These are phyloP conservation scores for Danio choprae DNA, from an alignment of 2,797 vertebrate species.

Conservation along the genomic window DNA sequence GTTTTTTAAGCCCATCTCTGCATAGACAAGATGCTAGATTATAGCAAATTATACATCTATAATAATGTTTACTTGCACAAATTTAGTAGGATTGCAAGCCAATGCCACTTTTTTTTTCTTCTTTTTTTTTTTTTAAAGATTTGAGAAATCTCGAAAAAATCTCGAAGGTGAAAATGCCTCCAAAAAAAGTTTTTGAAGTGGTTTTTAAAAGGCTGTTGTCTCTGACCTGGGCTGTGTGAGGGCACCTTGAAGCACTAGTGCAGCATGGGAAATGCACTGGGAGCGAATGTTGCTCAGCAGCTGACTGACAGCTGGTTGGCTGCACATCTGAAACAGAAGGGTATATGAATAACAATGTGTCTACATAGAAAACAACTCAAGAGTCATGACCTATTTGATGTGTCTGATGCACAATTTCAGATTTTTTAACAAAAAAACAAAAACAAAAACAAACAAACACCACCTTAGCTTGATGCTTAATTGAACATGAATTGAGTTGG, in stretches of 20 bases:
- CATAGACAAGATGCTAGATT: not conserved
- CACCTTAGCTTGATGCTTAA: no score
- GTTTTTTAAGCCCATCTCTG: not conserved
- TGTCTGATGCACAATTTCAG: not conserved
- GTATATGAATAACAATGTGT: conserved; percentile 26
- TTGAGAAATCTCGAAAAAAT: not conserved
- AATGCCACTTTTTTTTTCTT: not conserved
- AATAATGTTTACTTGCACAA: not conserved
- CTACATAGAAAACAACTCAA: not conserved
- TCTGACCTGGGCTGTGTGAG: conserved; percentile 94
- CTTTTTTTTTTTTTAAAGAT: not conserved
- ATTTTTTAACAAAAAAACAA: not conserved
- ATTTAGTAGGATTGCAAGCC: not conserved
- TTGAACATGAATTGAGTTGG: no score
- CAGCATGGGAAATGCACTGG: conserved; percentile 97
- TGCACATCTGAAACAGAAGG: conserved; percentile 87
- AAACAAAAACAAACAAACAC: no score
- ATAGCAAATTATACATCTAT: not conserved
- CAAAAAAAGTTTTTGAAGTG: not conserved
- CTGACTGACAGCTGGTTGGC: conserved; percentile 96
- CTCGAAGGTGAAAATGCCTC: not conserved
- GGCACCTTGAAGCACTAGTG: conserved; percentile 93
- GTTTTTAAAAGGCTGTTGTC: conserved; percentile 4
- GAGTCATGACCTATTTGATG: not conserved
- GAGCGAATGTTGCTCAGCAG: conserved; percentile 98